Percentiles rank a stretch among this genome's conserved stretches.
Conservation (phyloP, 2,113 vertebrate genomes). For the Calonectris borealis region DNA sequence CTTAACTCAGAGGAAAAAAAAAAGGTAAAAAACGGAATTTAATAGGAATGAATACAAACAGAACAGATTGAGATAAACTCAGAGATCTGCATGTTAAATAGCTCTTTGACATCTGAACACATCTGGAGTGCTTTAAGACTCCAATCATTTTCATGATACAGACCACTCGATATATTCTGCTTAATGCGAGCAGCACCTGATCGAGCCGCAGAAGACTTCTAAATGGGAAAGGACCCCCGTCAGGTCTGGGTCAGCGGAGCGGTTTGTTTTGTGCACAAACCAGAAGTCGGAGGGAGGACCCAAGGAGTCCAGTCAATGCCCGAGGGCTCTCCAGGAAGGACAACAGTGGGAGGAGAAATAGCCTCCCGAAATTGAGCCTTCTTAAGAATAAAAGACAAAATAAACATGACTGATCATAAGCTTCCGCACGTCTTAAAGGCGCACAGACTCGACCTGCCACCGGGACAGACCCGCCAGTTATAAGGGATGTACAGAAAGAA, state of each 20-base stretch:
- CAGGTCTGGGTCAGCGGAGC: not conserved
- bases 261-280: not conserved
- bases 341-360: not conserved
- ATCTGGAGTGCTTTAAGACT: not conserved
- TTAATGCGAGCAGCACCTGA: accelerated
- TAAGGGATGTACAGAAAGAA: not conserved
- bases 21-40: not conserved
- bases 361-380: not conserved
- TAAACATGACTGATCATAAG: not conserved
- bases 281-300: not conserved
- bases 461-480: accelerated
- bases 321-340: not conserved
- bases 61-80: not conserved
- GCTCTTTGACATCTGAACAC: not conserved
- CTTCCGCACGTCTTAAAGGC: accelerated
- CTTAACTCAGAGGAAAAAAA: not conserved
- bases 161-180: accelerated
- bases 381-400: not conserved
- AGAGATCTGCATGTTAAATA: not conserved
- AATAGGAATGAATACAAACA: not conserved
- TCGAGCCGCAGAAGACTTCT: accelerated
- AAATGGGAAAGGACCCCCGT: accelerated
- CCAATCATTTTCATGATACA: accelerated
- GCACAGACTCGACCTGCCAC: accelerated
- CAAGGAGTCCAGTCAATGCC: not conserved